phyloP scores from a whole-genome alignment of 2,888 invertebrate genomes.

The Xiphydria camelus region DNA sequence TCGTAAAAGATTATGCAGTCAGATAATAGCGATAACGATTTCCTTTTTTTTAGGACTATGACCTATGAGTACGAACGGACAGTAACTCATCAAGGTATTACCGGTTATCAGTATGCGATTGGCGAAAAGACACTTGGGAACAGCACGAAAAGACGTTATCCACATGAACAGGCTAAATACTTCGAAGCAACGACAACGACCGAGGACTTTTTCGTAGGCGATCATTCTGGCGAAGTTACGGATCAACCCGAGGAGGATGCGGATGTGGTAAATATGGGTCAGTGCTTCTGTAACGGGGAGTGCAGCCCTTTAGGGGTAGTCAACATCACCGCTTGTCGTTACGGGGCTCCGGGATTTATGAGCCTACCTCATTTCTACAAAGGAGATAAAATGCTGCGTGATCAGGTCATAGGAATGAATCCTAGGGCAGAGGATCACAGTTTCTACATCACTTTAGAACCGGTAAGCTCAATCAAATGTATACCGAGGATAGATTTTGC shows the following conservation, averaged over 20 bases:
- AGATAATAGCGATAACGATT: neutral
- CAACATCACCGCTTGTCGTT: conserved; percentile 79
- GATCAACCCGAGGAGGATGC: conserved; percentile 29
- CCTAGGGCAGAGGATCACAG: conserved; percentile 73
- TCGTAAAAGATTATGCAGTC: no score
- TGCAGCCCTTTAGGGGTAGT: conserved; percentile 75
- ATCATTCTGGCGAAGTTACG: conserved; percentile 27
- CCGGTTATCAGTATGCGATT: conserved; percentile 71
- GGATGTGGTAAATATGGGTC: conserved; percentile 46
- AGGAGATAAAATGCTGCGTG: conserved; percentile 70
- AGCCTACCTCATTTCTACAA: conserved; percentile 84
- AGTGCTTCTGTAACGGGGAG: conserved; percentile 74
- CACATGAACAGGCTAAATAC: conserved; percentile 50
- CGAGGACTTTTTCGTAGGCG: conserved; percentile 47
- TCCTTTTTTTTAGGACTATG: conserved; percentile 32
- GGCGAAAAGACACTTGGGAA: conserved; percentile 63
- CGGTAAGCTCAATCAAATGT: no score
- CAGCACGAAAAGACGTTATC: conserved; percentile 43
- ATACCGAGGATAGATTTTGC: neutral
- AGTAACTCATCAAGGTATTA: conserved; percentile 63
- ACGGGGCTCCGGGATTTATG: conserved; percentile 80
- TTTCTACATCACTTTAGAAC: conserved; percentile 77
- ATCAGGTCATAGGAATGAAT: conserved; percentile 69
- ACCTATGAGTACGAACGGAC: conserved; percentile 62
- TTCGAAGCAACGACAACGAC: conserved; percentile 47